Evolutionary conservation across 2,797 vertebrate genomes (phyloP).

Genomic region (Gobionotothen gibberifrons): DNA sequence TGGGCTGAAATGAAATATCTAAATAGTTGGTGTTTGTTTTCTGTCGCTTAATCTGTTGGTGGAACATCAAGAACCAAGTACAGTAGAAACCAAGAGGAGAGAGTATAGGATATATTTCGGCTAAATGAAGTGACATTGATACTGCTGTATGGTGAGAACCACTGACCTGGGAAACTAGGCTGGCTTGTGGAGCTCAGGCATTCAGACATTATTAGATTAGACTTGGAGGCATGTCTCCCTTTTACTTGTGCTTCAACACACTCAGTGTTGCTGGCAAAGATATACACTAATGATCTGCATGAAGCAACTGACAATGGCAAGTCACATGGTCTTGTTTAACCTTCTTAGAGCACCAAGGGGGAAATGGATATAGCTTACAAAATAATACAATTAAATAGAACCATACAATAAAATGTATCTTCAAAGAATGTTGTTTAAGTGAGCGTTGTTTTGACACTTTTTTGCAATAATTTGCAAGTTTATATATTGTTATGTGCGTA

Average conservation of each 20-base stretch:
- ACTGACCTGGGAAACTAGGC: conserved; percentile 30
- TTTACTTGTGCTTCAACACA: conserved; percentile 41
- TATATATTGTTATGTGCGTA: neutral
- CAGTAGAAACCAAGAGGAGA: neutral
- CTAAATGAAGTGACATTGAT: conserved; percentile 29
- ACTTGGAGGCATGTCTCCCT: conserved; percentile 34
- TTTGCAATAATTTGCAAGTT: too few species aligned
- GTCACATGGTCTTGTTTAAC: conserved; percentile 12
- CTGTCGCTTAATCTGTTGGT: too few species aligned
- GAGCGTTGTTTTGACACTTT: too few species aligned
- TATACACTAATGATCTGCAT: conserved; percentile 26
- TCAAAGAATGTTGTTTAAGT: neutral
- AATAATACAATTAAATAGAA: neutral
- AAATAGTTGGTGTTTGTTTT: too few species aligned
- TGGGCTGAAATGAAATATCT: too few species aligned
- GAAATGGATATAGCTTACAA: neutral
- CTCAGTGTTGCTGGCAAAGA: conserved; percentile 13
- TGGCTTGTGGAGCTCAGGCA: conserved; percentile 35
- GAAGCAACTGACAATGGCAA: conserved; percentile 13
- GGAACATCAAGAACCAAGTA: neutral
- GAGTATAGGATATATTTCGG: neutral
- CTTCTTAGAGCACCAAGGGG: neutral
- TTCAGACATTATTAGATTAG: conserved; percentile 64
- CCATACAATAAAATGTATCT: neutral
- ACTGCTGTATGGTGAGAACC: conserved; percentile 7